Evolutionary conservation across 2,797 vertebrate species (phyloP), one percentile per base, ranked within the genome.

Genomic region (Perodicticus potto): DNA sequence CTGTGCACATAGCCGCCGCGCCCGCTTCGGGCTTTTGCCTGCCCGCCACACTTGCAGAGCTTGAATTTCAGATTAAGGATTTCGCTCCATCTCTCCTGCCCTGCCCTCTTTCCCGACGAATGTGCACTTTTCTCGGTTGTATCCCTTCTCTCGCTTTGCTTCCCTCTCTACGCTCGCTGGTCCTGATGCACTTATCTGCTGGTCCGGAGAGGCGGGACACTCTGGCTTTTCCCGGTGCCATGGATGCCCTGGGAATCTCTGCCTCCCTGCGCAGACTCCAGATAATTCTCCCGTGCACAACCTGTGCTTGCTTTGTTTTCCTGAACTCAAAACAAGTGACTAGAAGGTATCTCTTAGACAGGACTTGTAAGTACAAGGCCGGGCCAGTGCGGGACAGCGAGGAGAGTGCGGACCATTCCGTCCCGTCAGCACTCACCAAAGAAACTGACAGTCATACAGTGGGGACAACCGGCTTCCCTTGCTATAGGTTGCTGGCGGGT

Each of bases 201-300:
- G 29, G 32, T 23, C 43, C 55, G 19, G 19, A 32, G 84, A 86
- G 78, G 87, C 13, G 2, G 53, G 40, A 61, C 69, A 25, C 10
- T 34, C 65, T 32, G 7, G 27, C 72, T 37, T 23, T 97, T 94
- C 97, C 92, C 83, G 4, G 77, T 95, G 86, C 53, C 86, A 86
- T 69, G 29, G 73, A 95, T 88, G 76, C 10, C 55, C 78, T 59
- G 81, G 97, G 98, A 97, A 97, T 95, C 45, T 95, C 40, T 27
- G 96, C 86, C 87, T 83, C 98, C 94, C 97, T 74, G 20, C 96
- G 96, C 96, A 97, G 98, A 97, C 98, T 97, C 93, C 93, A 96
- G 98, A 98, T 97, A 98, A 98, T 89, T 97, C 98, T 93, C 96
- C 97, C 97, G 95, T 98, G 97, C 98, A 95, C 97, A 93, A 97